Evolutionary conservation across 92 coral and sea anemone genomes (phyloP).

Genomic region (Zoanthus sansibaricus): DNA sequence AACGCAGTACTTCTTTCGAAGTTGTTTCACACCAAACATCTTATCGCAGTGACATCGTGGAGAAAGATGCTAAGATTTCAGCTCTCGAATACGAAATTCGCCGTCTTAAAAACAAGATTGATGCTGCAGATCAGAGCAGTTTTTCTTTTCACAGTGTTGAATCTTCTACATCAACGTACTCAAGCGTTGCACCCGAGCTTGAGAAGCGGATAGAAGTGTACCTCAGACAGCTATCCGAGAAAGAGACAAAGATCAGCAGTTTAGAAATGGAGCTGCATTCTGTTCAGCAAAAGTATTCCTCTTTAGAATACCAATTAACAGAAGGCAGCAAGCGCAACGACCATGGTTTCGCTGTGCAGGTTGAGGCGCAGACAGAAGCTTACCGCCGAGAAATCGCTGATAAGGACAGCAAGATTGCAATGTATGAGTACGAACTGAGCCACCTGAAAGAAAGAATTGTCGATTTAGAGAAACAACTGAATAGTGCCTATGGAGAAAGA

Average conservation of each 20-base stretch:
- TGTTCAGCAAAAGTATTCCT: conserved; percentile 29
- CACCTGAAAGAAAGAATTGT: conserved; percentile 30
- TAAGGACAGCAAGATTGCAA: conserved; percentile 47
- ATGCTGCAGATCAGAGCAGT: conserved; percentile 15
- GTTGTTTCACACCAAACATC: neutral
- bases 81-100: conserved; percentile 33
- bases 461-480: conserved; percentile 23
- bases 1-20: conserved; percentile 3
- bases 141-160: conserved; percentile 10
- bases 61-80: conserved; percentile 29
- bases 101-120: conserved; percentile 25
- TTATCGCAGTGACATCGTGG: conserved; percentile 12
- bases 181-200: conserved; percentile 30
- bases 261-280: conserved; percentile 29
- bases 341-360: conserved; percentile 40
- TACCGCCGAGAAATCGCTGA: conserved; percentile 52
- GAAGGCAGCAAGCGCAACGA: conserved; percentile 31
- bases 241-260: conserved; percentile 34
- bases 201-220: conserved; percentile 41
- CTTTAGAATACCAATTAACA: conserved; percentile 40
- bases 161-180: neutral
- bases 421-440: conserved; percentile 32
- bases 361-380: conserved; percentile 45
- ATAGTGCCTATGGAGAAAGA: conserved; percentile 39
- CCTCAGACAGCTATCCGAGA: conserved; percentile 28